Percentiles rank a stretch among this genome's conserved stretches.
These are phyloP conservation scores for Daktulosphaira vitifoliae DNA, from an alignment of 1,140 invertebrate species.

Conservation along the genomic window DNA sequence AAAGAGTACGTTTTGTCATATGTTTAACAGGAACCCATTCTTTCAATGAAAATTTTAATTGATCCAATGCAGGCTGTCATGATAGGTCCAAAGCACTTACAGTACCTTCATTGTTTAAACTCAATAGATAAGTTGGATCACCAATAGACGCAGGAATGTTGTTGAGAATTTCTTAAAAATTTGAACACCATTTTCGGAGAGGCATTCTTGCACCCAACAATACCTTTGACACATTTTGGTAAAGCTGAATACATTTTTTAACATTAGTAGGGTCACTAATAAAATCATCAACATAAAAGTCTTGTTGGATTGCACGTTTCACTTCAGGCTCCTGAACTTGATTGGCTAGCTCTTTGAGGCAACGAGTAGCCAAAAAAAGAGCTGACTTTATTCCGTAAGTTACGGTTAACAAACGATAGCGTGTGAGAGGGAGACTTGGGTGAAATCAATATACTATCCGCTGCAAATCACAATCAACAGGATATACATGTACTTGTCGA, in stretches of 20 bases:
- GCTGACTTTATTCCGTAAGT: slow-evolving; percentile 41
- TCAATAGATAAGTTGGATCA: neutral
- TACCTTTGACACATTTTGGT: neutral
- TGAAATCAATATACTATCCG: slow-evolving; percentile 42
- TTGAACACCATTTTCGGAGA: neutral
- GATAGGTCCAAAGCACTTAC: neutral
- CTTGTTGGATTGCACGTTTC: neutral
- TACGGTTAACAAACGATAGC: slow-evolving; percentile 40
- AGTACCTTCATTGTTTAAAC: neutral
- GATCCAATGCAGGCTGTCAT: neutral
- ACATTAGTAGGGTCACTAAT: neutral
- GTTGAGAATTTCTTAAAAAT: neutral
- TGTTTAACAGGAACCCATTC: neutral
- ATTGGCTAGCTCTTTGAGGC: neutral
- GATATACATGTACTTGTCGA: neutral
- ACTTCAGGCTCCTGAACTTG: neutral
- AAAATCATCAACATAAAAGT: neutral
- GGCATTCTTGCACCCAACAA: neutral
- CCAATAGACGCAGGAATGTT: neutral
- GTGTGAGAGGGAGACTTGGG: slow-evolving; percentile 36
- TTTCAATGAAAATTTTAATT: neutral
- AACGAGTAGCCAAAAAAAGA: slow-evolving; percentile 40
- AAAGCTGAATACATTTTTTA: neutral
- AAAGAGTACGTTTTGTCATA: neutral
- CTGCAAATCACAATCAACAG: slow-evolving; percentile 38